These are phyloP conservation scores for Conus ventricosus DNA, from an alignment of 1,140 invertebrate genomes.

Conservation along the genomic window DNA sequence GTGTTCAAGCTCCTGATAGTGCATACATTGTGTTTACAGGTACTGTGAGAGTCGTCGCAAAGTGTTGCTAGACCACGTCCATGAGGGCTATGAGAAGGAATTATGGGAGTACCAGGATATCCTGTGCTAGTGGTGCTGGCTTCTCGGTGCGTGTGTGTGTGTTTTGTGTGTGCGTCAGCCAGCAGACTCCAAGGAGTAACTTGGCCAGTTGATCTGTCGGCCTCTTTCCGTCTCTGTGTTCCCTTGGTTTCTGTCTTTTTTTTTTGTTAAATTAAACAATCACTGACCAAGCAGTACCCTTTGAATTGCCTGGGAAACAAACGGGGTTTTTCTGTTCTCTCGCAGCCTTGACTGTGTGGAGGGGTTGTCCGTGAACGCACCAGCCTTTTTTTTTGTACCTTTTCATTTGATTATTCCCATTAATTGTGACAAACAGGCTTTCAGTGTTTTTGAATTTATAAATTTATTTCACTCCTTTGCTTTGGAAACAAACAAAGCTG, in stretches of 20 bases:
- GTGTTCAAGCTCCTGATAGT: neutral
- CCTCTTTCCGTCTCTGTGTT: neutral
- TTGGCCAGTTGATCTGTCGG: neutral
- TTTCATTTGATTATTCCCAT: no score
- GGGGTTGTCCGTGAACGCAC: no score
- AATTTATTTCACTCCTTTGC: no score
- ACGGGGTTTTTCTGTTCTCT: no score
- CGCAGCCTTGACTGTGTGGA: no score
- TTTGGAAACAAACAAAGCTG: no score
- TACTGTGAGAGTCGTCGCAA: constrained; percentile 97
- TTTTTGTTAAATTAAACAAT: neutral
- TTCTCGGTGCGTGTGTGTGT: neutral
- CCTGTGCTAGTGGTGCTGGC: neutral
- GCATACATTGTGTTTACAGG: constrained; percentile 77
- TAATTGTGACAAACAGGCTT: no score
- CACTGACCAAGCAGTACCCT: no score
- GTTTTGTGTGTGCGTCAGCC: neutral
- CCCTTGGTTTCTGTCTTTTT: neutral
- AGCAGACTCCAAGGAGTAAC: neutral
- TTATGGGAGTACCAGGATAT: constrained; percentile 86
- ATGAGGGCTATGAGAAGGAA: constrained; percentile 98
- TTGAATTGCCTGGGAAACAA: no score
- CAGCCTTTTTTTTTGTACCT: no score
- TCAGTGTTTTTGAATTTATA: no score
- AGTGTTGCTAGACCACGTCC: constrained; percentile 95